Conservation (phyloP, 1,140 invertebrate species). For the Neuroterus valhalla region DNA sequence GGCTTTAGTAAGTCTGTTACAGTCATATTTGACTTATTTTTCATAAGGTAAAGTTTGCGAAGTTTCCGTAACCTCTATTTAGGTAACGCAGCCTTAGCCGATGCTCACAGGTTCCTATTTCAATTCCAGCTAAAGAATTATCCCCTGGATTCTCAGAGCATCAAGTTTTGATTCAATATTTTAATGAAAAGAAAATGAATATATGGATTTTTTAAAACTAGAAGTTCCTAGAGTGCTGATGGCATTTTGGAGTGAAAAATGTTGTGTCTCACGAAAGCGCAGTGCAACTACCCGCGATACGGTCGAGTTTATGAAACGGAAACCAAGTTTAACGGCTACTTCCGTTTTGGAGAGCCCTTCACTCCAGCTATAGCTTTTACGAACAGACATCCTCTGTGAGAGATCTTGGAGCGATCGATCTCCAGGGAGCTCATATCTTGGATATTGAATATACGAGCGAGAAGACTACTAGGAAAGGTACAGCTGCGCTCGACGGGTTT, state of each 20-base stretch:
- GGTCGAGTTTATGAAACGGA: slow-evolving; percentile 26
- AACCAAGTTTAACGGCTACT: slow-evolving; percentile 30
- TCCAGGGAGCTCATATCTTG: slow-evolving; percentile 51
- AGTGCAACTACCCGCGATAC: background rate
- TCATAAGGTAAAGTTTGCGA: no score
- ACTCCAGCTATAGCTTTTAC: slow-evolving; percentile 16
- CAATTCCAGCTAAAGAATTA: no score
- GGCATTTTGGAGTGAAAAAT: slow-evolving; percentile 11
- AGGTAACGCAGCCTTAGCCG: no score
- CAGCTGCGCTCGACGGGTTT: slow-evolving; percentile 64
- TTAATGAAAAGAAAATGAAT: no score
- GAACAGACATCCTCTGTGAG: slow-evolving; percentile 26
- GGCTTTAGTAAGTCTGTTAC: no score
- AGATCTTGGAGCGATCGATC: slow-evolving; percentile 46
- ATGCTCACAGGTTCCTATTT: no score
- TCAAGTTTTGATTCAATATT: no score
- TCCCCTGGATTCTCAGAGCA: no score
- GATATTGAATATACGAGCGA: slow-evolving; percentile 56
- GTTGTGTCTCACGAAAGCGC: slow-evolving; percentile 3
- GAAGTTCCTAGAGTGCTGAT: background rate
- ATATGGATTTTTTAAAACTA: background rate
- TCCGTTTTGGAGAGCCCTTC: slow-evolving; percentile 27
- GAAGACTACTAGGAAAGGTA: slow-evolving; percentile 46
- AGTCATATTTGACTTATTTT: no score
- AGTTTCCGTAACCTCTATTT: no score